Percentiles rank a stretch among this genome's conserved stretches.
These are phyloP conservation scores for Anorthoa munda DNA, from an alignment of 2,888 invertebrate genomes.

Conservation along the genomic window DNA sequence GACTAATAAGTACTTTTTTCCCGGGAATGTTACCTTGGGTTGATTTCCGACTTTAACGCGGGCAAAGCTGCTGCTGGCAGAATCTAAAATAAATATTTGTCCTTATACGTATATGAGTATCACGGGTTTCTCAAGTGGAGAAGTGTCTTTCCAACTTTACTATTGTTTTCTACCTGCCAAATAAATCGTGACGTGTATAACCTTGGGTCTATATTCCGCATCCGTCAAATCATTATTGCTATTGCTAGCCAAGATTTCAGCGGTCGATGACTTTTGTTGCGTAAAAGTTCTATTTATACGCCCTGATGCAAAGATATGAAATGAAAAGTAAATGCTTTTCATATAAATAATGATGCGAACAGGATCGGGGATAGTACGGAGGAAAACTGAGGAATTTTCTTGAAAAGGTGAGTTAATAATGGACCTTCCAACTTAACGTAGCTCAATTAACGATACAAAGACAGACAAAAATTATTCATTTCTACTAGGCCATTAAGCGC, in stretches of 20 bases:
- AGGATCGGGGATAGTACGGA: neutral
- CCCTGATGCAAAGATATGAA: conserved; percentile 63
- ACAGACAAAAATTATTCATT: no score
- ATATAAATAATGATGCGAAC: conserved; percentile 25
- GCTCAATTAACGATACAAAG: neutral
- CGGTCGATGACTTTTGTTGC: conserved; percentile 68
- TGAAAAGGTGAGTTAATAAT: no score
- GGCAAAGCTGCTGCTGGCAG: no score
- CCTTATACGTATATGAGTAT: neutral
- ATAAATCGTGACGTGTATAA: conserved; percentile 57
- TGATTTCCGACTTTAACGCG: no score
- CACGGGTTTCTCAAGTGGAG: neutral
- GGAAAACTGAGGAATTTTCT: neutral
- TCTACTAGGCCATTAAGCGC: no score
- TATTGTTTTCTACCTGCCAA: conserved; percentile 65
- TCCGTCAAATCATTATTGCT: conserved; percentile 55
- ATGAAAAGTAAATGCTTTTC: conserved; percentile 54
- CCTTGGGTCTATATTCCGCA: conserved; percentile 62
- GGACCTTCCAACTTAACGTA: neutral
- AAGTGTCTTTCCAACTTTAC: conserved; percentile 6
- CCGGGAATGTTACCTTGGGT: no score
- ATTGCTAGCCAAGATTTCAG: conserved; percentile 64
- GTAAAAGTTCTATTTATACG: conserved; percentile 71
- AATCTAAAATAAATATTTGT: neutral
- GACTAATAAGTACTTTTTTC: no score